Evolutionary conservation across 2,113 vertebrate species (phyloP), one percentile per base, ranked within the genome.

Genomic region (Raja brachyura): DNA sequence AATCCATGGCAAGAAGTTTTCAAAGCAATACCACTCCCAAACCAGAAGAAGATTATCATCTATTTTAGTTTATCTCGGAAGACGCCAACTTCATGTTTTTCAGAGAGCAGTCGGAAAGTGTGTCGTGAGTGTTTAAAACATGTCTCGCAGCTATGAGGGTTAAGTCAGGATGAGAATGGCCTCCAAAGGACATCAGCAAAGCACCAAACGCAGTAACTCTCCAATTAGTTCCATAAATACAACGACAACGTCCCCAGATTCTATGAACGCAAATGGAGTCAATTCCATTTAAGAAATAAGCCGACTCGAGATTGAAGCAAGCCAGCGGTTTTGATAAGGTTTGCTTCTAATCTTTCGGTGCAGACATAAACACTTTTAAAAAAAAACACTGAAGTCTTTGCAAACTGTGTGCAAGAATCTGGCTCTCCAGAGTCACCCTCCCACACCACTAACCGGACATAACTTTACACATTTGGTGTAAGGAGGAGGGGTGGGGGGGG

Each of bases 11-110:
- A 88, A 31, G 63, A 88, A 63, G n/a, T n/a, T 88, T 63, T 88
- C 59, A 66, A 88, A 63, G 13, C n/a, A 88, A 31, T 63, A 31
- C n/a, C 18, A 56, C 28, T 61, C 83, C 28, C 61, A 88, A 88
- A 63, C 83, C n/a, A n/a, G 61, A 83, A 22, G 39, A 63, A 88
- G 83, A 63, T 88, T 88, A 59, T 63, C 59, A 88, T 88, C 83
- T 66, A 28, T 88, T n/a, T 59, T 13, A 18, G 59, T 22, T 63
- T 31, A 63, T 28, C 59, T 31, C 25, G 63, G 83, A 31, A 88
- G 4, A 18, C 7, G 9, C 61, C 13, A 2, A 25, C 56, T n/a
- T 14, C 4, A 7, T 6, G 6, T 31, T 59, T 7, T 88, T 66
- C 56, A 88, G 28, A 88, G 28, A 31, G 28, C 59, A 63, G 56